Base-by-base conservation (phyloP, 2,888 invertebrate genomes). In the Anorthoa munda region DNA sequence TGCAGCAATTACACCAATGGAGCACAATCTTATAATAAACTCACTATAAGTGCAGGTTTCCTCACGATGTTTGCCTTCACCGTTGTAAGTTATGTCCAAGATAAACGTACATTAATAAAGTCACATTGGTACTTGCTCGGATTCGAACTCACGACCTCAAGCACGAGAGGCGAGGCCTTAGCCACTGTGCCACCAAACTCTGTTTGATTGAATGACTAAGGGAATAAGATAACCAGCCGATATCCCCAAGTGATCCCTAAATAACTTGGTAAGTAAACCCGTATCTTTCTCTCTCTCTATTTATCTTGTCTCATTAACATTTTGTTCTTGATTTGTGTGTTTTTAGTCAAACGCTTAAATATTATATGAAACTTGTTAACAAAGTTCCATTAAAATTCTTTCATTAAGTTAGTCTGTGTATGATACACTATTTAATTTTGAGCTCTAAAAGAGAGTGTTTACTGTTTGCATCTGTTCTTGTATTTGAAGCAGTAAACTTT, bases 261-360 rank as follows among this genome's bases (percentile, higher is more conserved):
- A 46, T 55, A 18, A 70, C 46, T 67, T 15, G n/a, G n/a, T 18
- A 31, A 67, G 67, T 55, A 70, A 70, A 67, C 48, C 70, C 68
- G 48, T 56, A 68, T 70, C 9, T 69, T 45, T 48, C 15, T 39
- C 18, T 15, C 0, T 7, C 21, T 4, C 18, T 26, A 11, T 4
- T 18, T 23, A 9, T 18, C 11, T 48, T 23, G 17, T 18, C 17
- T 58, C 50, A 59, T 72, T 51, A 45, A 51, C 26, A 70, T 51
- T 70, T 50, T 45, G 21, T 23, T 26, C 23, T 23, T 12, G 9
- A 50, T 48, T 71, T 71, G 48, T 71, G 13, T 50, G 23, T 58
- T n/a, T 39, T 7, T 31, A 48, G 21, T 31, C 48, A 61, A 67
- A 48, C 21, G 18, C 39, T n/a, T 58, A 3, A 39, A 39, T 39